Evolutionary conservation across 1,140 invertebrate genomes (phyloP), one percentile per base, ranked within the genome.

Genomic region (Scaptodrosophila lebanonensis): DNA sequence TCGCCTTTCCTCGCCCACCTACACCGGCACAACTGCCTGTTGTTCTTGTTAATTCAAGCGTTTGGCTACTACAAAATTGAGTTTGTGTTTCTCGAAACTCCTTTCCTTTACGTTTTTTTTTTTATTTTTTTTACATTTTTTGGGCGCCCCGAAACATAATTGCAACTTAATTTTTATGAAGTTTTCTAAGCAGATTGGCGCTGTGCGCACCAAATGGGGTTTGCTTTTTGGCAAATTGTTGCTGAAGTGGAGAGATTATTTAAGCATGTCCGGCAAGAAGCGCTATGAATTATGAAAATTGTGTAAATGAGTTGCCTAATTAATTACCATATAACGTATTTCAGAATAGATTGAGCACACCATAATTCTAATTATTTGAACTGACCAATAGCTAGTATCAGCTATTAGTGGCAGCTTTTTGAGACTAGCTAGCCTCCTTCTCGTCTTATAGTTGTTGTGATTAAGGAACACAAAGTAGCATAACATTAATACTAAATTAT

Each of bases 11-110:
- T 7, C 12, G 16, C 4, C 12, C 7, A 12, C 27, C 7, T 1
- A 0, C 16, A 25, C 18, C 35, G 1, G 7, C 9, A 3, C 18
- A 9, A 5, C 17, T 8, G 8, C 16, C 11, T 75, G 71, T 75
- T 75, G 70, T 75, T 69, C 61, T 58, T 66, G 71, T 75, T 73
- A 73, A 73, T 73, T 73, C 64, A 73, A 73, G 69, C 69, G 69
- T 68, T 73, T 65, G 70, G 69, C 68, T 68, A 73, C 64, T 60
- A 54, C 38, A 65, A 68, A 73, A 73, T 73, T 73, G 73, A 73
- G 69, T 73, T 73, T 64, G 69, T 44, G 70, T 59, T 64, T 52
- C 29, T 18, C 45, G 45, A 50, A 45, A 58, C 60, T 71, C 54
- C 29, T 45, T 53, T 40, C 42, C 50, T 57, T 50, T 39, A 38